These are phyloP conservation scores for Mirounga angustirostris DNA, from an alignment of 2,113 vertebrate species.

Conservation along the genomic window DNA sequence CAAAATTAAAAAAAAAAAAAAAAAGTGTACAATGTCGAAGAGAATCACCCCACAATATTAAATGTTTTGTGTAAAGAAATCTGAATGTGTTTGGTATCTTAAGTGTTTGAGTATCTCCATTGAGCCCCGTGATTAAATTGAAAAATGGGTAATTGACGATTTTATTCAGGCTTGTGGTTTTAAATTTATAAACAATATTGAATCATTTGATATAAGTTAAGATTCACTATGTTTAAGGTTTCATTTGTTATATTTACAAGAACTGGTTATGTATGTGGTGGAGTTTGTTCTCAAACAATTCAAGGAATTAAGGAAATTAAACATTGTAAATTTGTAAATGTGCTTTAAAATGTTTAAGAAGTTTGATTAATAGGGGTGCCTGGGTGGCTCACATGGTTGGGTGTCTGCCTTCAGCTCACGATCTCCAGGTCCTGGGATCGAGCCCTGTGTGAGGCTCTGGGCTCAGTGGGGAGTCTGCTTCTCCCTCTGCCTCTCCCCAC, in stretches of 20 bases:
- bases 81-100: background rate
- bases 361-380: background rate
- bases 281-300: background rate
- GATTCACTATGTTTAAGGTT: background rate
- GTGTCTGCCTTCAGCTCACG: rapidly evolving
- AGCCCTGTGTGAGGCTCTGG: background rate
- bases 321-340: background rate
- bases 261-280: background rate
- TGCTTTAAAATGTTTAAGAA: background rate
- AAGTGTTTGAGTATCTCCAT: background rate
- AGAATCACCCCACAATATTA: background rate
- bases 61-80: slow-evolving; percentile 1
- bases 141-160: background rate
- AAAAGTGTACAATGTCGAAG: background rate
- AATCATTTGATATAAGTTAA: background rate
- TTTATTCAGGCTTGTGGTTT: background rate
- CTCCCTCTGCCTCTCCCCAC: background rate
- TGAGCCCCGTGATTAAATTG: background rate
- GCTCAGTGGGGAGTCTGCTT: background rate
- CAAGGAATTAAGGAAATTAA: background rate
- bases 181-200: background rate
- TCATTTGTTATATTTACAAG: background rate
- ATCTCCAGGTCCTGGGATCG: background rate
- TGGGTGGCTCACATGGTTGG: background rate
- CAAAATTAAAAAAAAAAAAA: slow-evolving; percentile 34